Percentiles rank a stretch among this genome's conserved stretches.
Evolutionary conservation across 2,797 vertebrate species (phyloP).

Genomic region (Lophotriccus pileatus): DNA sequence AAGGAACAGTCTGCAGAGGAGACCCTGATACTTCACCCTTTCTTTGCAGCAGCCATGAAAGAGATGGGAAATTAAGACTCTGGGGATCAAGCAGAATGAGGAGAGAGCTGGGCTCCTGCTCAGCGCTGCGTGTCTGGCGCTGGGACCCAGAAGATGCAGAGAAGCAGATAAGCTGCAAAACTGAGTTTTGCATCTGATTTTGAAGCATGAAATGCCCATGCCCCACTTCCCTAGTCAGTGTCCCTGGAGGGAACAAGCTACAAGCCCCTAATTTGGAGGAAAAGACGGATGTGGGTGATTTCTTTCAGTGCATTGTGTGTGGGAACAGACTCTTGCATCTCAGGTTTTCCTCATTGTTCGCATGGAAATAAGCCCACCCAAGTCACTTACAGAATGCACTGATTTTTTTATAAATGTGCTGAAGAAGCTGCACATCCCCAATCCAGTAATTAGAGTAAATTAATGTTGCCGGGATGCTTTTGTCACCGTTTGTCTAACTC

Average conservation of each 20-base stretch:
- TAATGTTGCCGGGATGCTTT: background rate
- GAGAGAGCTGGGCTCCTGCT: background rate
- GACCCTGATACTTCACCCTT: background rate
- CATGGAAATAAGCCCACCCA: background rate
- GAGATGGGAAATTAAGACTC: background rate
- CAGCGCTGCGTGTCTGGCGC: fast-evolving
- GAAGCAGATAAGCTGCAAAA: background rate
- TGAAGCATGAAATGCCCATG: fast-evolving
- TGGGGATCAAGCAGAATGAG: background rate
- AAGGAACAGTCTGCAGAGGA: background rate
- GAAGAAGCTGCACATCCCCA: background rate
- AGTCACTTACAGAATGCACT: background rate
- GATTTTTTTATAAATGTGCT: background rate
- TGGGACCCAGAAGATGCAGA: background rate
- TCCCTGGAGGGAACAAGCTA: background rate
- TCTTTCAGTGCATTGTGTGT: background rate
- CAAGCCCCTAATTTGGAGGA: background rate
- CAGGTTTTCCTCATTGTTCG: background rate
- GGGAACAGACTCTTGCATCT: background rate
- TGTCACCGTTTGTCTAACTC: background rate
- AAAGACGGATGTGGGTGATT: background rate
- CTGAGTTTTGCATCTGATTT: background rate
- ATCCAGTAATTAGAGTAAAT: background rate
- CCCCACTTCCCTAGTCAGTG: background rate
- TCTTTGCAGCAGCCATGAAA: background rate